Conservation (phyloP, 2,888 invertebrate genomes). For the Embidobia sp. region DNA sequence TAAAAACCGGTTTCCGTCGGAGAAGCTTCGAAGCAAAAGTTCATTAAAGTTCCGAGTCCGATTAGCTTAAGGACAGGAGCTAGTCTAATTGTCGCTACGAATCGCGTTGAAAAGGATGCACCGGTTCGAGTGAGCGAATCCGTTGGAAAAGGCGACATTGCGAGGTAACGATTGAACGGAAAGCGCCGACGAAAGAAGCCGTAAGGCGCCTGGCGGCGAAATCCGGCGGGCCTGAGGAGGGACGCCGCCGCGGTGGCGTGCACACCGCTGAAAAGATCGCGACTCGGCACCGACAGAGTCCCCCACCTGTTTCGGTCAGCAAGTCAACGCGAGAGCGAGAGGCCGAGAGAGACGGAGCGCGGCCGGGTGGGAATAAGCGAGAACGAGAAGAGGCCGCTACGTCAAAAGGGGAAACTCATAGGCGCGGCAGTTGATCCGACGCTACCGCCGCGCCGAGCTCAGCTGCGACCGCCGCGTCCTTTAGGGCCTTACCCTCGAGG, state of each 20-base stretch:
- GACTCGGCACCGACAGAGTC: slow-evolving; percentile 69
- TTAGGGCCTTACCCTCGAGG: slow-evolving; percentile 22
- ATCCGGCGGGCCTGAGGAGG: neutral
- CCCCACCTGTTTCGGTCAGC: slow-evolving; percentile 77
- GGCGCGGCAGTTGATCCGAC: slow-evolving; percentile 60
- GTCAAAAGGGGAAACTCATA: slow-evolving; percentile 59
- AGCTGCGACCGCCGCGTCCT: slow-evolving; percentile 17
- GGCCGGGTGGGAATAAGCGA: slow-evolving; percentile 15
- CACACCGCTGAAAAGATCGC: slow-evolving; percentile 54
- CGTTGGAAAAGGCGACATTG: too few species aligned
- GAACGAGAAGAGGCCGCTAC: slow-evolving; percentile 24
- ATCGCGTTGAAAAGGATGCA: too few species aligned
- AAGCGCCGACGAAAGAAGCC: too few species aligned
- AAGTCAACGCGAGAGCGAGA: slow-evolving; percentile 39
- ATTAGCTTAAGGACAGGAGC: too few species aligned
- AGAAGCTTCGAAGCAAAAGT: too few species aligned
- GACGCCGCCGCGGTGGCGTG: slow-evolving; percentile 23
- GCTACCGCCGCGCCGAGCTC: slow-evolving; percentile 29
- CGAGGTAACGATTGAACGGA: too few species aligned
- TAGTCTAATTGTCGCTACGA: too few species aligned
- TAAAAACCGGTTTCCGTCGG: too few species aligned
- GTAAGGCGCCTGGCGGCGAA: neutral
- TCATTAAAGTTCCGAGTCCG: too few species aligned
- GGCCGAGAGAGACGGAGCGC: slow-evolving; percentile 1
- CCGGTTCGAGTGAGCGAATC: too few species aligned